Evolutionary conservation across 2,888 invertebrate genomes (phyloP).

Genomic region (Leucozona laternaria): DNA sequence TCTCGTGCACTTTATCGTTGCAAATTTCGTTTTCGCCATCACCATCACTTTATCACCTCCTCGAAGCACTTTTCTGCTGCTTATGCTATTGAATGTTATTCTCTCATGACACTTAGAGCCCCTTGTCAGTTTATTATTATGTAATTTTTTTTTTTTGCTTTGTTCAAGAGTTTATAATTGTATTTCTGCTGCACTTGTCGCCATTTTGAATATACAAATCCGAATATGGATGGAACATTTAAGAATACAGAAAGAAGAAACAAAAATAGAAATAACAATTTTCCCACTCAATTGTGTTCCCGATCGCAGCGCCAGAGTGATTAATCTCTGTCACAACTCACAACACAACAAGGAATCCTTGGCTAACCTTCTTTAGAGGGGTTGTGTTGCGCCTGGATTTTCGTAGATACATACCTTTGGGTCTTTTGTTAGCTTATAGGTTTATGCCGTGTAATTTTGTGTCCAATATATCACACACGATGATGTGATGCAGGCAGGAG

Average conservation of each 20-base stretch:
- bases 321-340: slow-evolving; percentile 72
- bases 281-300: slow-evolving; percentile 62
- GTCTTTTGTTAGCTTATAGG: slow-evolving; percentile 22
- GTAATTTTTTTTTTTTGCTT: slow-evolving; percentile 1
- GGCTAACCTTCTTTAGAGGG: slow-evolving; percentile 36
- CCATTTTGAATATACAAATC: slow-evolving; percentile 43
- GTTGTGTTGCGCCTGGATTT: slow-evolving; percentile 37
- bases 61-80: slow-evolving; percentile 19
- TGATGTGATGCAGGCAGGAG: not conserved
- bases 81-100: slow-evolving; percentile 54
- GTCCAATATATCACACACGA: slow-evolving; percentile 55
- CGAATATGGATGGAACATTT: slow-evolving; percentile 24
- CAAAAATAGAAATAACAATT: slow-evolving; percentile 11
- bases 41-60: slow-evolving; percentile 25
- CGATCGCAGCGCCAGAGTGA: slow-evolving; percentile 61
- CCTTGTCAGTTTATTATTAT: slow-evolving; percentile 28
- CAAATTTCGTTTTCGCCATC: slow-evolving; percentile 49
- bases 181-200: slow-evolving; percentile 62
- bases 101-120: slow-evolving; percentile 56
- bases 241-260: not conserved
- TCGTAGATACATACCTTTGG: slow-evolving; percentile 63
- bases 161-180: slow-evolving; percentile 68
- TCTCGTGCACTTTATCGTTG: slow-evolving; percentile 70
- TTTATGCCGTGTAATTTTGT: slow-evolving; percentile 54
- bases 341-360: slow-evolving; percentile 70